Evolutionary conservation across 1,140 invertebrate species (phyloP).

Genomic region (Drosophila bipectinata): DNA sequence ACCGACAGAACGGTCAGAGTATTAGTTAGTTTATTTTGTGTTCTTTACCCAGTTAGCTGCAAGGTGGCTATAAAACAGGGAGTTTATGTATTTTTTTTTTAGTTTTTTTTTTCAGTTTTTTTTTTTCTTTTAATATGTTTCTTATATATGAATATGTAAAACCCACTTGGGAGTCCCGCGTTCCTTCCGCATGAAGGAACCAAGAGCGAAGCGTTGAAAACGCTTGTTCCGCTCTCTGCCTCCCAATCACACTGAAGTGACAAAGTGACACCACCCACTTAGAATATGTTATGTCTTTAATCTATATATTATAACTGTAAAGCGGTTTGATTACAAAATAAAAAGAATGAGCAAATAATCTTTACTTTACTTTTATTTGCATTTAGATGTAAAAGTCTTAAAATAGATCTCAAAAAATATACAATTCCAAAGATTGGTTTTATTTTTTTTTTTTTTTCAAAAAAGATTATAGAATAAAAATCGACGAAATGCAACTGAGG

Average conservation of each 20-base stretch:
- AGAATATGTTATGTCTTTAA: not conserved
- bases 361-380: slow-evolving; percentile 8
- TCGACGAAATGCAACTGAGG: slow-evolving; percentile 32
- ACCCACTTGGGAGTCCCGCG: too few relatives aligned
- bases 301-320: not conserved
- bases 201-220: not conserved
- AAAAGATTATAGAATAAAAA: slow-evolving; percentile 10
- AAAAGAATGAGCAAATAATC: not conserved
- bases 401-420: slow-evolving; percentile 41
- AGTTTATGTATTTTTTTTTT: not conserved
- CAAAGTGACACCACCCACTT: too few relatives aligned
- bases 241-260: not conserved
- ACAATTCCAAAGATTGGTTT: slow-evolving; percentile 2
- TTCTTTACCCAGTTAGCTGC: not conserved
- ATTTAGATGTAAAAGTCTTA: slow-evolving; percentile 27
- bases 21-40: slow-evolving; percentile 1
- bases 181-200: not conserved
- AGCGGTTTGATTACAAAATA: not conserved
- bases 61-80: not conserved
- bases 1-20: not conserved
- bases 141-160: too few relatives aligned
- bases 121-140: not conserved
- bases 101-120: not conserved
- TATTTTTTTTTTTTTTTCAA: too few relatives aligned
- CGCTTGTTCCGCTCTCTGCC: too few relatives aligned